Evolutionary conservation across 2,113 vertebrate genomes (phyloP), one percentile per base, ranked within the genome.

Genomic region (Cyanistes caeruleus): DNA sequence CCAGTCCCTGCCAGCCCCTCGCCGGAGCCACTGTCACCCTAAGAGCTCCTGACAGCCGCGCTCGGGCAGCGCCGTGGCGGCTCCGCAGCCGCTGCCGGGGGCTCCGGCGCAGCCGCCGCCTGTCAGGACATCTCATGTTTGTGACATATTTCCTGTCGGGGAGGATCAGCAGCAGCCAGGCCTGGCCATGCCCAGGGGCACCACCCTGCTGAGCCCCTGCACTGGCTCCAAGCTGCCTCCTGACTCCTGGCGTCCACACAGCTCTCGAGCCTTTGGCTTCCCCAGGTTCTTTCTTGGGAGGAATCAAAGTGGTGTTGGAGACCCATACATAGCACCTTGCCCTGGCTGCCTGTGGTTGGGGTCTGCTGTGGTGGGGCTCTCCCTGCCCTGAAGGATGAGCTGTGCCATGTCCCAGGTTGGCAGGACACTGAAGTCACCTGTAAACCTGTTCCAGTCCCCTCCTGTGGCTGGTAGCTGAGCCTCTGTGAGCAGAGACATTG

Each of bases 221-320:
- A 0, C 13, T 3, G 0, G 62, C 39, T 87, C 24, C 0, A 0
- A 39, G 44, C 11, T 33, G 31, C 31, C 55, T 35, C 56, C 7
- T 0, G 0, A 0, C 9, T 25, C 3, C 64, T 39, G 19, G 10
- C 9, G 0, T 3, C 52, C 58, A 5, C 59, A 27, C n/a, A 3
- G 10, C 41, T 51, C 70, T 10, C 1, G 9, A 70, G 65, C 20
- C 27, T 19, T 41, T 44, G 69, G n/a, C 7, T 65, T 48, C 11
- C 13, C 56, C 48, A 1, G 1, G 46, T 30, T 49, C n/a, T 49
- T 8, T 5, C 43, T 53, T 4, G 3, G 9, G 22, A 89, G 52
- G 75, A 37, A 14, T 28, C 15, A 3, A 22, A 23, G 17, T 0
- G 46, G 35, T 33, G 33, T 0, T 2, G 3, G 60, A 9, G 53